Base-by-base conservation (phyloP, 2,797 vertebrate genomes). In the Ctenopoma multispine region DNA sequence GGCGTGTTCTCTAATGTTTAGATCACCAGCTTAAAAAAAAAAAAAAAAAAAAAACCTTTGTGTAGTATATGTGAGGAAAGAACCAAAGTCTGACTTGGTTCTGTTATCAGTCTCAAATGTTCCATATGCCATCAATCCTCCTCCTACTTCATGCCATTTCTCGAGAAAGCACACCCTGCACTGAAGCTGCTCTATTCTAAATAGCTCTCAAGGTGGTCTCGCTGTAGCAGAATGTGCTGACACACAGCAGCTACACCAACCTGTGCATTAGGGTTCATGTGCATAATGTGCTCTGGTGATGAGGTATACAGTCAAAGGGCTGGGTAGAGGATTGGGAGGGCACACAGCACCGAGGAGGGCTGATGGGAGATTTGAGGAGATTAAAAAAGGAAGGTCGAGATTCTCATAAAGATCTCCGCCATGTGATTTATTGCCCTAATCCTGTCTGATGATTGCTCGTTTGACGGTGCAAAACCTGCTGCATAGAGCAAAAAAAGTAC, bases 191-290 rank as follows among this genome's bases (percentile, higher is more conserved):
- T 63, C 5, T 14, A 47, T 44, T 57, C 59, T 75, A 17, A 68
- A 69, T 46, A 40, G 77, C 69, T 74, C 80, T 77, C 56, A 9
- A 55, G 71, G 76, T 56, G 51, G 65, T 72, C 58, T 73, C 40
- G 7, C 70, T 46, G 68, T 20, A 14, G 63, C 75, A 70, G 62
- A 81, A 82, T 72, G 44, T 84, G 82, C 86, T 84, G 88, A 87
- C 74, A 64, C 24, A 23, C 71, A 66, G 62, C 67, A 50, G 54
- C 59, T 54, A 21, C 61, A 18, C 31, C 41, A 27, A 44, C 55
- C 64, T 79, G 69, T 73, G 75, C 75, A 59, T 80, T 55, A 57
- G 66, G 46, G 55, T 34, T 2, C 24, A 50, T 31, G 72, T 29
- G 69, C 69, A 67, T 69, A 49, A 50, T 74, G 75, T 53, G 72